Evolutionary conservation across 2,888 invertebrate species (phyloP).

Genomic region (Apodemia duryi): DNA sequence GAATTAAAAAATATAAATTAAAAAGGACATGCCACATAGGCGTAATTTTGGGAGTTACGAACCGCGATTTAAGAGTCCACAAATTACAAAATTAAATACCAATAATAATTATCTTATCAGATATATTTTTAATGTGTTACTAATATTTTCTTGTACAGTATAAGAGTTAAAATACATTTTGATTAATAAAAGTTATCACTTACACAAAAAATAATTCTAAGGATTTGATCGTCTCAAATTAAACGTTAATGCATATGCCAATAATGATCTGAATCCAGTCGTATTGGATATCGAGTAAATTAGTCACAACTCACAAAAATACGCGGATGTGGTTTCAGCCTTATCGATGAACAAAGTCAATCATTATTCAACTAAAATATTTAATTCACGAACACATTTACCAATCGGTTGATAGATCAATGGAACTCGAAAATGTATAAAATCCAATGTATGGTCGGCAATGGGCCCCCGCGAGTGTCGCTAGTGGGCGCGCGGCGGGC

Average conservation of each 20-base stretch:
- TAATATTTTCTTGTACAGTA: no score
- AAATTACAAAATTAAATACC: no score
- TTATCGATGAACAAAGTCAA: background rate
- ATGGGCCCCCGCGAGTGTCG: background rate
- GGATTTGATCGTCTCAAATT: background rate
- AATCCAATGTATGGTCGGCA: background rate
- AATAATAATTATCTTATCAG: no score
- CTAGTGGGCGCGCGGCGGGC: conserved; percentile 18
- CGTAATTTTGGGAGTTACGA: background rate
- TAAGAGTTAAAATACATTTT: no score
- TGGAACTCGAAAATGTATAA: background rate
- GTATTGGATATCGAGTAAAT: background rate
- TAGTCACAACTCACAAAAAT: background rate
- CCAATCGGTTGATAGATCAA: background rate
- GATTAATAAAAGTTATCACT: background rate
- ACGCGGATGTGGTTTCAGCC: background rate
- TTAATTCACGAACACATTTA: conserved; percentile 8
- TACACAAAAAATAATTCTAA: background rate
- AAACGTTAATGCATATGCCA: background rate
- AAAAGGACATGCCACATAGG: background rate
- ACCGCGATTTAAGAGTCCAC: background rate
- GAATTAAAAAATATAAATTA: background rate
- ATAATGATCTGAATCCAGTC: background rate
- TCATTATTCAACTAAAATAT: background rate
- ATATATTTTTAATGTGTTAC: no score